Evolutionary conservation across 2,888 invertebrate species (phyloP), one percentile per base, ranked within the genome.

Genomic region (Antheraea assamensis): DNA sequence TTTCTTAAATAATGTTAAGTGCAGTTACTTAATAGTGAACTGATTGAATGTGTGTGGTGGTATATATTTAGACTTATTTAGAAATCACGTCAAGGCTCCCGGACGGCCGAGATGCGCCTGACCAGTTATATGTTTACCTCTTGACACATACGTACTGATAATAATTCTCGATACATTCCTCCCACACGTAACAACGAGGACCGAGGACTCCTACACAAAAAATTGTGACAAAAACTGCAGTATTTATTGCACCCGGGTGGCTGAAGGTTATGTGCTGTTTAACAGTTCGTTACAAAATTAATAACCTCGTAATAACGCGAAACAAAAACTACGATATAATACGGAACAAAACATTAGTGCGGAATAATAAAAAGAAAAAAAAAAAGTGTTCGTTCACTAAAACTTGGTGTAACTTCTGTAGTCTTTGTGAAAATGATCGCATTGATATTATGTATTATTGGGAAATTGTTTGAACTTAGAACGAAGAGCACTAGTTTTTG

Each of bases 371-470:
- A 74, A 88, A 83, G 77, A 86, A 81, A 82, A 90, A 87, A 79
- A 90, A 86, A 86, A 85, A 82, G 79, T 78, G 76, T 78, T 79
- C 73, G 77, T 74, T 75, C 70, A 72, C 80, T 80, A 85, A 84
- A 82, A 78, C 76, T 31, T 30, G 5, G 13, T 68, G 21, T n/a
- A n/a, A 0, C 3, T 68, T 35, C 35, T 68, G 35, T 35, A 35
- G 7, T 27, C 4, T 30, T 30, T 30, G 30, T 78, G 75, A 83
- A 84, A 80, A 94, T 94, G 93, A 92, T 93, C 73, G 92, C 83
- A 35, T 78, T 92, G 75, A 85, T 92, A 82, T 82, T 92, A 85
- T 92, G 85, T 79, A 82, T 93, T 73, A 79, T 91, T 75, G 85
- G 87, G 4, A 90, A 89, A 83, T 79, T 93, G 75, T 84, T 91